Base-by-base conservation (phyloP, 2,888 invertebrate genomes). In the Stenodera caucasica region DNA sequence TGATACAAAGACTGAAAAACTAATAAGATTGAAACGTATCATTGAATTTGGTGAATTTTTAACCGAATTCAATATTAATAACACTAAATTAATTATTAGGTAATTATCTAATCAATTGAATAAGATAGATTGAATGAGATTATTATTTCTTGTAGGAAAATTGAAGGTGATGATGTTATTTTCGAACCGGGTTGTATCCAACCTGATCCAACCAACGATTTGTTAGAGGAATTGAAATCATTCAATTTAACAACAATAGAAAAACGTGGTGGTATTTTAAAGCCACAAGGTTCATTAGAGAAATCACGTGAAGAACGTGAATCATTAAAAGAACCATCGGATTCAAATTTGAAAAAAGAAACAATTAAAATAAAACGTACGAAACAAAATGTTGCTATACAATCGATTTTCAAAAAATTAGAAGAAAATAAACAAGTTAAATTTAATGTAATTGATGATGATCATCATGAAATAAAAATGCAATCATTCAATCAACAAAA, bases 371-470 rank as follows among this genome's bases (percentile, higher is more conserved):
- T 70, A 56, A 80, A 81, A 66, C 82, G 85, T 63, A 81, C 84
- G 2, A 83, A 91, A 63, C 90, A 91, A 74, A 93, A 92, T 78
- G 90, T 92, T 50, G 92, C 92, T 0, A 87, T 93, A 83, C 89
- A 90, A 60, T 88, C 89, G 64, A 88, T 90, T 73, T 86, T 89
- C 82, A 82, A 88, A 66, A 88, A 89, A 64, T 86, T 88, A 67
- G 89, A 89, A 75, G 88, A 87, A 67, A 88, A 29, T 8, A 52
- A 33, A 53, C 53, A 53, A 53, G 53, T 80, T 3, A 80, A 79
- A 71, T 80, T 80, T 58, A 79, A 71, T 56, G 75, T 78, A 12
- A 75, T 75, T 58, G 78, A 78, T 57, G 55, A 70, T 9, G 63
- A 70, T 6, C 73, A 74, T 63, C 55, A 51, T 52, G 4, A 23